phyloP scores from a whole-genome alignment of 2,888 invertebrate species.

The Erebia epiphron region DNA sequence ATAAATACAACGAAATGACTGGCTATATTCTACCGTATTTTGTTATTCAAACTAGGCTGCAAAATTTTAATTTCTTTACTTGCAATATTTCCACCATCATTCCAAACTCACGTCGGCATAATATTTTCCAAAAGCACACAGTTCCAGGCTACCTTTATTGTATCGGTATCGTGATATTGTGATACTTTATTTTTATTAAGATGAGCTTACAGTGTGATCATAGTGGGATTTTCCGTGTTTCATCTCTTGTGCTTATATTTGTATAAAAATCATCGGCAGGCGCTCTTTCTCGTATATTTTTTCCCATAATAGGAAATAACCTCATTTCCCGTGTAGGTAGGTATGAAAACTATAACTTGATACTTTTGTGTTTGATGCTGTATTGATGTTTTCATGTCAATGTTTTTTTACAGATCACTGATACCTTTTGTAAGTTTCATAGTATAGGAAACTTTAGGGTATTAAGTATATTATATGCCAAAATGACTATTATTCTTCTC shows the following conservation, averaged over 20 bases:
- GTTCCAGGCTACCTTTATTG: not conserved
- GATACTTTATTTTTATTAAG: not conserved
- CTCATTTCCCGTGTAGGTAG: not conserved
- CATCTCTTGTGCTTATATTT: not conserved
- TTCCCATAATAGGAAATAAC: constrained; percentile 5
- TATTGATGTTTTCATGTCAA: not conserved
- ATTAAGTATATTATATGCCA: no score
- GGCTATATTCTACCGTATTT: not conserved
- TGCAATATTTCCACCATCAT: not conserved
- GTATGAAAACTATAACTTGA: not conserved
- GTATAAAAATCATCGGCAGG: constrained; percentile 11
- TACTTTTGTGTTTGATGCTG: constrained; percentile 4
- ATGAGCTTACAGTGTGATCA: not conserved
- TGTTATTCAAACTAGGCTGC: not conserved
- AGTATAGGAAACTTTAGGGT: no score
- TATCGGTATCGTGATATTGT: not conserved
- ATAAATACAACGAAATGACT: not conserved
- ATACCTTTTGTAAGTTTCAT: no score
- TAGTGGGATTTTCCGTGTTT: not conserved
- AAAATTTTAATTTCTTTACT: not conserved
- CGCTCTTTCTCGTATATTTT: constrained; percentile 1
- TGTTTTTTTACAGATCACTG: not conserved
- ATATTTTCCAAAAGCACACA: not conserved
- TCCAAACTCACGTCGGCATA: not conserved
- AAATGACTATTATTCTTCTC: no score